Evolutionary conservation across 2,888 invertebrate genomes (phyloP).

Genomic region (Saturnia pavonia): DNA sequence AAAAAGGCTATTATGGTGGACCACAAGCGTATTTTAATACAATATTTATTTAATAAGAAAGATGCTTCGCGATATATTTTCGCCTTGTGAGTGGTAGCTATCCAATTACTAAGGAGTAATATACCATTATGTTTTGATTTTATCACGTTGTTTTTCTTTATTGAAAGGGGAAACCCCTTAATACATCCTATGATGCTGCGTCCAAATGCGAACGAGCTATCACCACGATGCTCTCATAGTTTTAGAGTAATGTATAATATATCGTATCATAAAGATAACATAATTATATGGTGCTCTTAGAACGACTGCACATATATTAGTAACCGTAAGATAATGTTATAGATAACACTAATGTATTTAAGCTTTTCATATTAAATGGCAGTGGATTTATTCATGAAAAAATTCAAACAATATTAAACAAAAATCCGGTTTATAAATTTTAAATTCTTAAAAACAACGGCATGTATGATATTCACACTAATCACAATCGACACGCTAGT

Average conservation of each 20-base stretch:
- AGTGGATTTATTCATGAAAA: not conserved
- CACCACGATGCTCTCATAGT: not conserved
- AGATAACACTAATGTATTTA: conserved; percentile 9
- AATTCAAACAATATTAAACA: not conserved
- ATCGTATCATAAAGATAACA: not conserved
- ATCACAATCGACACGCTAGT: conserved; percentile 16
- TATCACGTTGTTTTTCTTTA: too few species aligned
- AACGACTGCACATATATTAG: not conserved
- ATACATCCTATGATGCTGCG: not conserved
- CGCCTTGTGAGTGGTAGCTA: too few species aligned
- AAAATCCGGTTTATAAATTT: not conserved
- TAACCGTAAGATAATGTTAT: conserved; percentile 1
- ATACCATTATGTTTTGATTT: too few species aligned
- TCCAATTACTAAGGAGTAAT: too few species aligned
- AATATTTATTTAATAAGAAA: too few species aligned
- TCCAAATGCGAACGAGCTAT: not conserved
- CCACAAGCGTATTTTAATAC: too few species aligned
- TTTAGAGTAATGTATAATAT: not conserved
- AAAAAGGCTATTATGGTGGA: too few species aligned
- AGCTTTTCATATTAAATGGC: not conserved
- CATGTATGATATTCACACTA: not conserved
- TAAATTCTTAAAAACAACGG: not conserved
- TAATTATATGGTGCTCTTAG: conserved; percentile 3
- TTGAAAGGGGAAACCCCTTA: not conserved
- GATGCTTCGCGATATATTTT: too few species aligned